Evolutionary conservation across 2,113 vertebrate species (phyloP).

Genomic region (Vanacampus margaritifer): DNA sequence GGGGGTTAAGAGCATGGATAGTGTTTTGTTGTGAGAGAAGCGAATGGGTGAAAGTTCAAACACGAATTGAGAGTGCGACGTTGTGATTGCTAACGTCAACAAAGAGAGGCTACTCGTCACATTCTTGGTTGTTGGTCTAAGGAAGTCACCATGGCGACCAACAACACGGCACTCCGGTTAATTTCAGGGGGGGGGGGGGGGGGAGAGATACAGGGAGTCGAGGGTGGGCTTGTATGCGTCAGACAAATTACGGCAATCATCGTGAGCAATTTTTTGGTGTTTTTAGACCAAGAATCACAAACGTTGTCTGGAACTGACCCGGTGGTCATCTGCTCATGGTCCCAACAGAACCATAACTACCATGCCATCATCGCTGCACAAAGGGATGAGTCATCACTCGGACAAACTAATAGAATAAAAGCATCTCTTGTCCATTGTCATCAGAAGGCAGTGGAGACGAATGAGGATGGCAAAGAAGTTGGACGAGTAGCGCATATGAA

Average conservation of each 20-base stretch:
- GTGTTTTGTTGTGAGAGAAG: neutral
- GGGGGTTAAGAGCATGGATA: neutral
- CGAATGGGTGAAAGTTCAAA: constrained; percentile 4
- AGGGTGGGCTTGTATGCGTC: neutral
- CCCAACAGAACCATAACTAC: neutral
- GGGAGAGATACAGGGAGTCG: neutral
- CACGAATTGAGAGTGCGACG: neutral
- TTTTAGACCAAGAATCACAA: constrained; percentile 6
- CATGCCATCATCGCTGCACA: neutral
- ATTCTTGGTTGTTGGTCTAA: neutral
- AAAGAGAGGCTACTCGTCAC: neutral
- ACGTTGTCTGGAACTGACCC: neutral
- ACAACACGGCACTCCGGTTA: neutral
- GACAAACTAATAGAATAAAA: too few species aligned
- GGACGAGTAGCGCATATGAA: neutral
- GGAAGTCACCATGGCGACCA: constrained; percentile 1
- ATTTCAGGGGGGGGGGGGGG: neutral
- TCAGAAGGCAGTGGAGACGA: neutral
- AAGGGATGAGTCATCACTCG: constrained; percentile 1
- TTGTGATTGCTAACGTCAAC: constrained; percentile 1
- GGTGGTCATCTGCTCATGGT: neutral
- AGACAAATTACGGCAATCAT: neutral
- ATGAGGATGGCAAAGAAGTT: neutral
- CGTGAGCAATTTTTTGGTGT: neutral
- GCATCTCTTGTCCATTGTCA: neutral